phyloP scores from a whole-genome alignment of 2,113 vertebrate genomes.

The Dipodomys stephensi region DNA sequence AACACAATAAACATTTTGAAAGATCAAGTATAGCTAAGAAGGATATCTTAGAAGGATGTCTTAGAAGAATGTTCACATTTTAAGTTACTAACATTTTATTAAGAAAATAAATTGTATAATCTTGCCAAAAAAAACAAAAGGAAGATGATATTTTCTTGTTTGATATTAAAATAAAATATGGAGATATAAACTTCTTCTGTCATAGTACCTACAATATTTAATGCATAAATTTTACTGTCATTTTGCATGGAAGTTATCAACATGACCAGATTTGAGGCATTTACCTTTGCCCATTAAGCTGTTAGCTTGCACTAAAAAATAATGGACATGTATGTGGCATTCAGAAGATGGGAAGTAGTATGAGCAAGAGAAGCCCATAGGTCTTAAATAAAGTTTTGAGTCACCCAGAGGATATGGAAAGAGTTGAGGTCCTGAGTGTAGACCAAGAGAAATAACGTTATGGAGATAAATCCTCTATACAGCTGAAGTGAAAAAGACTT shows the following conservation, averaged over 20 bases:
- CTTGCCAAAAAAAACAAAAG: neutral
- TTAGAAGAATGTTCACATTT: neutral
- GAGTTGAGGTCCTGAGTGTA: no score
- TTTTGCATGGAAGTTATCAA: neutral
- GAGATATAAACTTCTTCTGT: neutral
- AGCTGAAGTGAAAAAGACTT: neutral
- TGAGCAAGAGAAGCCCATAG: no score
- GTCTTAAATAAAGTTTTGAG: no score
- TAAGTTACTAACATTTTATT: neutral
- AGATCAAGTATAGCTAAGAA: neutral
- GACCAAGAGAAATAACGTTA: no score
- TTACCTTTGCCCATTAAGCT: neutral
- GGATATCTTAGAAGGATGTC: neutral
- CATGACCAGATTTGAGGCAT: neutral
- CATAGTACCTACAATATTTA: neutral
- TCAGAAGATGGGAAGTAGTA: no score
- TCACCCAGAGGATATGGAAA: neutral
- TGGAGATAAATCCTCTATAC: neutral
- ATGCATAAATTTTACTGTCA: neutral
- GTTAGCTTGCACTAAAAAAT: neutral
- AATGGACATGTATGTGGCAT: no score
- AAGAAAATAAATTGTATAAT: neutral
- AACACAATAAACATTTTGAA: neutral
- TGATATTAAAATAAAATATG: conserved; percentile 22
- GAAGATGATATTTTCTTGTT: neutral